Conservation (phyloP, 2,113 vertebrate genomes). For the Malurus cyaneus region DNA sequence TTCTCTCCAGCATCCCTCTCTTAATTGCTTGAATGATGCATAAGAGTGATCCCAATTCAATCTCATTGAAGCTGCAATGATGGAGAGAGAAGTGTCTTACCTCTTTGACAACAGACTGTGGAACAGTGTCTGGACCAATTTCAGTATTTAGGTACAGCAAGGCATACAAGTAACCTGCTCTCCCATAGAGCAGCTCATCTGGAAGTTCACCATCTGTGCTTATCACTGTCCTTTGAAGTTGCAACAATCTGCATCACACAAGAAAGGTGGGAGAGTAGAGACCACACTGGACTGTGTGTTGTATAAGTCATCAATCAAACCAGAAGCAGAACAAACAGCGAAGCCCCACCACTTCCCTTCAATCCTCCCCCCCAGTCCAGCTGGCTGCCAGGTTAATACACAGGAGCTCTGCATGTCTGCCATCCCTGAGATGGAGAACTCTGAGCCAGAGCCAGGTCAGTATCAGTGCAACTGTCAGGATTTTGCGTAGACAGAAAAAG, state of each 20-base stretch:
- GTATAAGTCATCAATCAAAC: not conserved
- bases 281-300: not conserved
- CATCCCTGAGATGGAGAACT: not conserved
- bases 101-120: slow-evolving; percentile 80
- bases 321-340: not conserved
- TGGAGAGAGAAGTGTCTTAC: slow-evolving; percentile 64
- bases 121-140: slow-evolving; percentile 82
- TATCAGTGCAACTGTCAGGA: not conserved
- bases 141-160: slow-evolving; percentile 91
- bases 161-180: slow-evolving; percentile 90
- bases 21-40: not conserved
- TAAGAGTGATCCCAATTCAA: not conserved
- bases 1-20: not conserved
- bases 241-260: slow-evolving; percentile 81
- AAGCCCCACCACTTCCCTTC: not conserved
- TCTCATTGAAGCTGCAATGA: not conserved
- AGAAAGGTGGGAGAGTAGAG: not conserved
- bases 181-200: slow-evolving; percentile 92
- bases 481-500: not conserved
- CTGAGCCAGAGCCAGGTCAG: not conserved
- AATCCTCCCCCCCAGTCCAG: not conserved
- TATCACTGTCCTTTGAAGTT: slow-evolving; percentile 85
- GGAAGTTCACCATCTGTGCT: slow-evolving; percentile 84
- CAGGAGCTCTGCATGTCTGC: not conserved
- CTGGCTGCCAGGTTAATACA: not conserved